phyloP scores from a whole-genome alignment of 1,140 invertebrate genomes.

The Caenorhabditis inopinata region DNA sequence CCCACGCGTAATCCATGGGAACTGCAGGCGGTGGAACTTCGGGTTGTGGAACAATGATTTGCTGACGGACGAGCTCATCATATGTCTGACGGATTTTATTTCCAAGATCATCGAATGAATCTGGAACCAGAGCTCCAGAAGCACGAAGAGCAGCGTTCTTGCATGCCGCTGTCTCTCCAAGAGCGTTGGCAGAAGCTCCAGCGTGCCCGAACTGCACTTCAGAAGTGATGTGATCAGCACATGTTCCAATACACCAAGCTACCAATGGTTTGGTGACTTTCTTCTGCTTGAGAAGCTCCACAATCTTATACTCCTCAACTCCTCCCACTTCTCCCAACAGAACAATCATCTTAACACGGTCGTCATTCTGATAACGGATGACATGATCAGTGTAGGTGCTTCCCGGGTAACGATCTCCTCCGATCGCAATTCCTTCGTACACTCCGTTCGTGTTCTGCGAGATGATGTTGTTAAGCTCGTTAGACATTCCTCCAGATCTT shows the following conservation, averaged over 20 bases:
- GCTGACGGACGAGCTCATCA: slow-evolving; percentile 77
- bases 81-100: slow-evolving; percentile 78
- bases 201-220: slow-evolving; percentile 98
- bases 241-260: slow-evolving; percentile 97
- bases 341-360: slow-evolving; percentile 87
- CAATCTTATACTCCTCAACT: slow-evolving; percentile 98
- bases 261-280: slow-evolving; percentile 89
- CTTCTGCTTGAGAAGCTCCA: slow-evolving; percentile 79
- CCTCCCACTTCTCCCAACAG: slow-evolving; percentile 95
- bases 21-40: slow-evolving; percentile 96
- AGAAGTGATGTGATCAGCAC: slow-evolving; percentile 67
- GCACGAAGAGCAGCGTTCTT: slow-evolving; percentile 84
- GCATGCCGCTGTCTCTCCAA: slow-evolving; percentile 85
- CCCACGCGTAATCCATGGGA: slow-evolving; percentile 99
- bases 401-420: slow-evolving; percentile 97
- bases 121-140: slow-evolving; percentile 83
- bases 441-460: slow-evolving; percentile 95
- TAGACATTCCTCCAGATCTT: slow-evolving; percentile 97
- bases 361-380: slow-evolving; percentile 77
- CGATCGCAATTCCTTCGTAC: slow-evolving; percentile 95
- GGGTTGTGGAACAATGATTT: slow-evolving; percentile 80
- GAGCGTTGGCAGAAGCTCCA: slow-evolving; percentile 92
- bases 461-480: slow-evolving; percentile 98
- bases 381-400: slow-evolving; percentile 98
- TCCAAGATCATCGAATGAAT: slow-evolving; percentile 88